A percentile compares a stretch with the other conserved stretches of the same genome.
Evolutionary conservation across 2,797 vertebrate genomes (phyloP).

Genomic region (Halcyon smyrnensis): DNA sequence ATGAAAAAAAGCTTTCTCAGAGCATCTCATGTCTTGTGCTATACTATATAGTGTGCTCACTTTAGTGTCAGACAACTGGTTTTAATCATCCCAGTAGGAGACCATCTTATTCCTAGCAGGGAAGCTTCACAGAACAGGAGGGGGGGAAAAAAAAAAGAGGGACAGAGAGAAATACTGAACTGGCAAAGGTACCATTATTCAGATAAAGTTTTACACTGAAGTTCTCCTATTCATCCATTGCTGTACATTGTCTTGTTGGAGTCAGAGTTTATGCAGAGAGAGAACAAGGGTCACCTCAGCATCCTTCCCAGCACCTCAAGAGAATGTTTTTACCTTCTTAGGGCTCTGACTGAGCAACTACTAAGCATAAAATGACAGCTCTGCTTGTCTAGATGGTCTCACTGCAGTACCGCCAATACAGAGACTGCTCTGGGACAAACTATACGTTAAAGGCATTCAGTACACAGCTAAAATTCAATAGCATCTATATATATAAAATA

Average conservation of each 20-base stretch:
- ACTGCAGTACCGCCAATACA: neutral
- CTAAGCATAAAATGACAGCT: neutral
- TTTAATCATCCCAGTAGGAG: constrained; percentile 36
- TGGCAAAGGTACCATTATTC: neutral
- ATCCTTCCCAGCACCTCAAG: neutral
- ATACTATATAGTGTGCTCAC: neutral
- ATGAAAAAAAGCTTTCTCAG: neutral
- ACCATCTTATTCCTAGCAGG: neutral
- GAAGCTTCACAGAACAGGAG: neutral
- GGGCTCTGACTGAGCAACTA: neutral
- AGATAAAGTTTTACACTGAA: neutral
- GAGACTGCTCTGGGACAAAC: neutral
- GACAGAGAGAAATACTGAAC: neutral
- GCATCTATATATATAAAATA: neutral
- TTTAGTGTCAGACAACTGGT: constrained; percentile 18
- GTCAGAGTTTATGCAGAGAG: neutral
- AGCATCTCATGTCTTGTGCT: neutral
- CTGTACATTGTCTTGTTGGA: neutral
- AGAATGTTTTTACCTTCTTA: neutral
- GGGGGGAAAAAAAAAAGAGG: neutral
- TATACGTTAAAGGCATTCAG: neutral
- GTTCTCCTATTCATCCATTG: neutral
- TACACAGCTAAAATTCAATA: neutral
- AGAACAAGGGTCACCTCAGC: neutral
- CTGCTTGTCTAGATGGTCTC: neutral